These are phyloP conservation scores for Agraylea sexmaculata DNA, from an alignment of 1,140 invertebrate genomes.

Conservation along the genomic window DNA sequence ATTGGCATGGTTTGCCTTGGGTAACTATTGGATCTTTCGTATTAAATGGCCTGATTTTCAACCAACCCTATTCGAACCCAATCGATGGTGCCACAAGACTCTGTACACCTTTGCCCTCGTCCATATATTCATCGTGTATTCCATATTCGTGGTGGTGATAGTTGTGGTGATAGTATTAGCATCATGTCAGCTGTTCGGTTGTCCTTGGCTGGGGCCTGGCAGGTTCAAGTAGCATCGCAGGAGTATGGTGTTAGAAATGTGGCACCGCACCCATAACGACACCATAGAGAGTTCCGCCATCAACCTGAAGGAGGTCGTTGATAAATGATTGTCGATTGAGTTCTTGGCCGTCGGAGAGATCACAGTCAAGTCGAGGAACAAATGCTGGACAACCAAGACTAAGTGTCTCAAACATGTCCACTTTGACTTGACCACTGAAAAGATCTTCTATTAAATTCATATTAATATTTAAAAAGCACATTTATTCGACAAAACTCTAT, in stretches of 20 bases:
- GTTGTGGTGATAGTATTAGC: constrained; percentile 47
- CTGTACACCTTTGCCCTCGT: constrained; percentile 67
- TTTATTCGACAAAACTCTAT: too few species aligned
- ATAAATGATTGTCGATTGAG: constrained; percentile 21
- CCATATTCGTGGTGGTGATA: constrained; percentile 43
- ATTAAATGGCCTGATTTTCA: constrained; percentile 63
- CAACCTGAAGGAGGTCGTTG: constrained; percentile 31
- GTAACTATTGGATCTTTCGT: constrained; percentile 70
- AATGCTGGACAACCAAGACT: constrained; percentile 11
- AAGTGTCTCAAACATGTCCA: constrained; percentile 20
- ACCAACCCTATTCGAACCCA: constrained; percentile 54
- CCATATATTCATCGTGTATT: constrained; percentile 57
- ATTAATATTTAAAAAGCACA: constrained; percentile 6
- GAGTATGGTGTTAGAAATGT: constrained; percentile 41
- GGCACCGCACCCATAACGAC: constrained; percentile 41
- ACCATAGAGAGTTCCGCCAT: constrained; percentile 38
- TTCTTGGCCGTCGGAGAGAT: constrained; percentile 12
- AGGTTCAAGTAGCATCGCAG: constrained; percentile 50
- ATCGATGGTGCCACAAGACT: constrained; percentile 63
- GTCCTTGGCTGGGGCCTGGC: constrained; percentile 49
- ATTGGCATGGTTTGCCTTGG: constrained; percentile 59
- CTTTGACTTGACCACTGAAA: constrained; percentile 19
- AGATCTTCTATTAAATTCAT: constrained; percentile 14
- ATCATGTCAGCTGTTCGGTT: constrained; percentile 53
- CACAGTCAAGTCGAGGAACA: constrained; percentile 4